phyloP scores from a whole-genome alignment of 2,113 vertebrate species.

The Ceyx melanurus region DNA sequence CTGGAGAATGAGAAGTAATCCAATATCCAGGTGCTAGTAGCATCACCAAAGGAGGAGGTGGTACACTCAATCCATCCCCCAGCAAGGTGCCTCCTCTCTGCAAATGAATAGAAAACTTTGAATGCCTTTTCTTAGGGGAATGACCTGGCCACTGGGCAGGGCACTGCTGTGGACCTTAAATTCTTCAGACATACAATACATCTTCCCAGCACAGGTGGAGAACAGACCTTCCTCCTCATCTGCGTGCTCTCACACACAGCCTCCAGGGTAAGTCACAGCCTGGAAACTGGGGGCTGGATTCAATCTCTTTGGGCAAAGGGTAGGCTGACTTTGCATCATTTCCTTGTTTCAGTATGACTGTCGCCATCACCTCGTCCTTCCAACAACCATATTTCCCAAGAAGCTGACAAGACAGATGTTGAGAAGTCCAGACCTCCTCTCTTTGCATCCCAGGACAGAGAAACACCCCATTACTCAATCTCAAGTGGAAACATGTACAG shows the following conservation, averaged over 20 bases:
- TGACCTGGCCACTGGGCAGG: not conserved
- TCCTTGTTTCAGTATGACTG: not conserved
- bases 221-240: not conserved
- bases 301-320: not conserved
- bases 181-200: not conserved
- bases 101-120: not conserved
- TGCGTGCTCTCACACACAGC: not conserved
- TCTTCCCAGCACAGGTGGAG: not conserved
- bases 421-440: not conserved
- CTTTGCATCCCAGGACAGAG: not conserved
- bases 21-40: not conserved
- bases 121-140: not conserved
- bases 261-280: not conserved
- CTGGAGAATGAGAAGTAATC: not conserved
- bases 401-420: not conserved
- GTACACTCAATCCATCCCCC: not conserved
- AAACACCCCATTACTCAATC: rapidly evolving
- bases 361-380: not conserved
- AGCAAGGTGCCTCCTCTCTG: not conserved
- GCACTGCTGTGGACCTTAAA: not conserved
- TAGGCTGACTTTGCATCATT: not conserved
- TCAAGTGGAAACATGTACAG: not conserved
- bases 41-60: not conserved
- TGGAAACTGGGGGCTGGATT: not conserved
- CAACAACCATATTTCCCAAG: not conserved